Evolutionary conservation across 2,797 vertebrate species (phyloP).

Genomic region (Tangara arthus): DNA sequence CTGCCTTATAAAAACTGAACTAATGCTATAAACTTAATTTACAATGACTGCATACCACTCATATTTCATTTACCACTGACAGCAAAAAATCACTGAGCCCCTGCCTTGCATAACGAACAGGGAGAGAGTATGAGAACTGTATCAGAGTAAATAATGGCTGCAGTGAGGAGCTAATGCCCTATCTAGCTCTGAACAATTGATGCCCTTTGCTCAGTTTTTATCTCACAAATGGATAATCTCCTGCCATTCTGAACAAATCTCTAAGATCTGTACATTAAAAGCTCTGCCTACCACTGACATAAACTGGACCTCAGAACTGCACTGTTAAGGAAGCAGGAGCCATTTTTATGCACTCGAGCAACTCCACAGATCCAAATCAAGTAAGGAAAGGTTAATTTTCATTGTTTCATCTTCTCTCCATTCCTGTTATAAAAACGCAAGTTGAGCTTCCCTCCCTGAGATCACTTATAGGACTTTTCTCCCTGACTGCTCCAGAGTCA

Average conservation of each 20-base stretch:
- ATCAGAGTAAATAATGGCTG: neutral
- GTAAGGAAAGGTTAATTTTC: neutral
- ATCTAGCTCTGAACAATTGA: neutral
- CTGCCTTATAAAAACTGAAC: slow-evolving; percentile 38
- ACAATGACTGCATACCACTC: neutral
- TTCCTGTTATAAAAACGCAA: neutral
- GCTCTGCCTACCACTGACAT: neutral
- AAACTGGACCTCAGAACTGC: neutral
- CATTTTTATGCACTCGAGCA: neutral
- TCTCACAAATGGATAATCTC: neutral
- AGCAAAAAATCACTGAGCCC: neutral
- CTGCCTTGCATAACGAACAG: slow-evolving; percentile 1
- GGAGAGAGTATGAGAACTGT: neutral
- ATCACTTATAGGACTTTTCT: neutral
- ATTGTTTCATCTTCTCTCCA: neutral
- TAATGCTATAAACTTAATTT: slow-evolving; percentile 54
- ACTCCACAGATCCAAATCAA: neutral
- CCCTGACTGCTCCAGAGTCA: neutral
- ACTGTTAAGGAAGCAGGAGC: neutral
- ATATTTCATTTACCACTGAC: neutral
- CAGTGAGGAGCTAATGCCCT: neutral
- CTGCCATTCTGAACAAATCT: neutral
- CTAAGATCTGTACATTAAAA: neutral
- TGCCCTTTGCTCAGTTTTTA: neutral
- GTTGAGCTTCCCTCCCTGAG: neutral